Conservation (phyloP, 30 jellyfish, hydroid and myxozoan genomes). For the Aurelia aurita region DNA sequence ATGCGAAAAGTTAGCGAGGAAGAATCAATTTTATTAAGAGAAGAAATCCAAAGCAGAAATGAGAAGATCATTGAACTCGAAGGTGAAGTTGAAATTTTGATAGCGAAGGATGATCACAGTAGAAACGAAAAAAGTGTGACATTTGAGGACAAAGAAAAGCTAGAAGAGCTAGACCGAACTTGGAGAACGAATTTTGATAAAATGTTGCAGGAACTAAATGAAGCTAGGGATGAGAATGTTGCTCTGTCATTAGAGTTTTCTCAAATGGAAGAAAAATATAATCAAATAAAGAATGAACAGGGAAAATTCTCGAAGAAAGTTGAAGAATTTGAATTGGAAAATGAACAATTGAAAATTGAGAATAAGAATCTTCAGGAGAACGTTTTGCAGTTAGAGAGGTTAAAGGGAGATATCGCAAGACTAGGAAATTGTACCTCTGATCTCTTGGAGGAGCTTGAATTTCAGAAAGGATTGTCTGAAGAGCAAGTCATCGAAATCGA, state of each 20-base stretch:
- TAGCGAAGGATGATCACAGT: background rate
- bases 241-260: slow-evolving; percentile 60
- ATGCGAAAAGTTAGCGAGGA: slow-evolving; percentile 22
- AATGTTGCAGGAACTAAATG: slow-evolving; percentile 32
- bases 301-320: background rate
- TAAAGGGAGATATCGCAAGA: slow-evolving; percentile 44
- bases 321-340: slow-evolving; percentile 19
- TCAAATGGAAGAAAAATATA: slow-evolving; percentile 33
- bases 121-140: slow-evolving; percentile 31
- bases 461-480: slow-evolving; percentile 54
- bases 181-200: slow-evolving; percentile 58
- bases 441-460: slow-evolving; percentile 68
- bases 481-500: slow-evolving; percentile 75
- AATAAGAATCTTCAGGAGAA: slow-evolving; percentile 42
- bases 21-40: slow-evolving; percentile 14
- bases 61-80: slow-evolving; percentile 38
- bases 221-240: slow-evolving; percentile 75
- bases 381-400: slow-evolving; percentile 29
- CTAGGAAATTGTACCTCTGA: slow-evolving; percentile 71
- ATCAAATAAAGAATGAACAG: slow-evolving; percentile 3
- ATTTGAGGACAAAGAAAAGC: slow-evolving; percentile 36
- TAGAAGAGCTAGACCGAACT: slow-evolving; percentile 46
- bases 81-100: slow-evolving; percentile 37
- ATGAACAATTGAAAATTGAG: slow-evolving; percentile 29
- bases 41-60: slow-evolving; percentile 12